Percentiles rank a stretch among this genome's conserved stretches.
Conservation (phyloP, 2,888 invertebrate species). For the Stenotaenia linearis region DNA sequence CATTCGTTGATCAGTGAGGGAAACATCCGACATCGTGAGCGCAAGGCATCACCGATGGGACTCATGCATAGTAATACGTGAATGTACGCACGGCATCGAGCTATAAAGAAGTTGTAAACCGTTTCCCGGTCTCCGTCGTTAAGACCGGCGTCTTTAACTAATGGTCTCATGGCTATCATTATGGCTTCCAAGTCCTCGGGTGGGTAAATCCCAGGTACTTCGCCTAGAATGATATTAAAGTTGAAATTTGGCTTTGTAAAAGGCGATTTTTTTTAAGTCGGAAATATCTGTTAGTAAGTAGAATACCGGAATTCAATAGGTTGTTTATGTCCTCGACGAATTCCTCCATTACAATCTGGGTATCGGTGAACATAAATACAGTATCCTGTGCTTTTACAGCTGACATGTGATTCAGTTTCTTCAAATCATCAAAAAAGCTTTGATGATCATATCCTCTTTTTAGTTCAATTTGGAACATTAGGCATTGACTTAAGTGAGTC, state of each 20-base stretch:
- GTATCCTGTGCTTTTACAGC: conserved; percentile 68
- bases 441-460: conserved; percentile 74
- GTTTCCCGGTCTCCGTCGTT: conserved; percentile 61
- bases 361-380: conserved; percentile 82
- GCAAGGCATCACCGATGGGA: conserved; percentile 80
- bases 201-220: conserved; percentile 77
- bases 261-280: no score
- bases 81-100: conserved; percentile 71
- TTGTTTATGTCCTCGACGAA: conserved; percentile 90
- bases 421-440: conserved; percentile 78
- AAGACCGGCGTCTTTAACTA: conserved; percentile 64
- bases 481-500: conserved; percentile 43
- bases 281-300: no score
- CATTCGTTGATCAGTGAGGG: conserved; percentile 50
- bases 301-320: conserved; percentile 79
- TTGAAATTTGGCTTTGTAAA: no score
- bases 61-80: conserved; percentile 87
- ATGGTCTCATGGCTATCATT: conserved; percentile 65
- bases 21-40: conserved; percentile 54
- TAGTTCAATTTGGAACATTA: conserved; percentile 82
- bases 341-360: conserved; percentile 82
- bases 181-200: conserved; percentile 78
- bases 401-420: conserved; percentile 70
- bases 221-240: no score
- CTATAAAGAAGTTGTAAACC: conserved; percentile 79